phyloP scores from a whole-genome alignment of 2,797 vertebrate species.

The Sebastes vulpes region DNA sequence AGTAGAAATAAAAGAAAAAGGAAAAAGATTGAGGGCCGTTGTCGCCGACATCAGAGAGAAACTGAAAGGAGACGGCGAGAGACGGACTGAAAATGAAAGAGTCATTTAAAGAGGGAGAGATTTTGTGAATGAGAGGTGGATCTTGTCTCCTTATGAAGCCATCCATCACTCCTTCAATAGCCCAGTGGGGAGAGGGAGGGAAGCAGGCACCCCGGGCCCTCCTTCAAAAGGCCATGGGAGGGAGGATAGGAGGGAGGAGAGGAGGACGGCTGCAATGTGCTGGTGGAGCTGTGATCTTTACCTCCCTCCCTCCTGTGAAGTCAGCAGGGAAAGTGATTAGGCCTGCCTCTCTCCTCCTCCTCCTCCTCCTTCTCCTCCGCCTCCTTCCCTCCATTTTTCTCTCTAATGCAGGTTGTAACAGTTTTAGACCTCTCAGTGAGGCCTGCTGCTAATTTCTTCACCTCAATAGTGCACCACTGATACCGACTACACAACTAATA shows the following conservation, averaged over 20 bases:
- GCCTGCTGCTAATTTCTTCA: constrained; percentile 51
- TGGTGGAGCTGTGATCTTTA: constrained; percentile 83
- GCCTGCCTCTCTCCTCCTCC: constrained; percentile 61
- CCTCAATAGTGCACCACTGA: constrained; percentile 27
- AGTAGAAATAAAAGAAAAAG: background rate
- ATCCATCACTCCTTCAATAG: constrained; percentile 86
- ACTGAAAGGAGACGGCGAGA: background rate
- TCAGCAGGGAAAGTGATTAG: constrained; percentile 88
- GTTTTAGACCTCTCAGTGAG: constrained; percentile 35
- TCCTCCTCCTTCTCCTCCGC: constrained; percentile 41
- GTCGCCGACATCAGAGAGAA: background rate
- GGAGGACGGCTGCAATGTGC: constrained; percentile 63
- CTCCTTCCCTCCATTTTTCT: constrained; percentile 45
- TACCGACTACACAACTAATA: constrained; percentile 26
- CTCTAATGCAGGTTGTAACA: constrained; percentile 40
- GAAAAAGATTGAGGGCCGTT: background rate
- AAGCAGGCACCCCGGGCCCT: constrained; percentile 75
- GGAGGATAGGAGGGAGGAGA: constrained; percentile 58
- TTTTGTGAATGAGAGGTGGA: constrained; percentile 66
- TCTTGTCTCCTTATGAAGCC: constrained; percentile 83
- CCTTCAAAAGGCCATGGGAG: constrained; percentile 71
- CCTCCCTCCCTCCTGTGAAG: constrained; percentile 81
- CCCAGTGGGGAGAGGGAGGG: constrained; percentile 72
- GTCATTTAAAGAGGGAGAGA: constrained; percentile 29
- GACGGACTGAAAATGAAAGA: constrained; percentile 8